These are phyloP conservation scores for Pyxicephalus adspersus DNA, from an alignment of 2,113 vertebrate species.

Conservation along the genomic window DNA sequence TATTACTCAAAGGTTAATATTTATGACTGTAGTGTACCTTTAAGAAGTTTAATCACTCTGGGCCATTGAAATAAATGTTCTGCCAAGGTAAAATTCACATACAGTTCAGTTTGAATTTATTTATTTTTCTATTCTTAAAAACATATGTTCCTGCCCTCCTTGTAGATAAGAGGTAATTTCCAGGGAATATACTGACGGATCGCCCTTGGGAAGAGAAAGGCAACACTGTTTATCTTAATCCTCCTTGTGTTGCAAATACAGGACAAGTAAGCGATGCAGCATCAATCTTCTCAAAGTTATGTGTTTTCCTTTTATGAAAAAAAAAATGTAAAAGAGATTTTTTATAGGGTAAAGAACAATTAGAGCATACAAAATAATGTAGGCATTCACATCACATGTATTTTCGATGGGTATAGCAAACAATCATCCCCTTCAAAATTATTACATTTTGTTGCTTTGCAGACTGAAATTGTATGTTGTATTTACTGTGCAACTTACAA, in stretches of 20 bases:
- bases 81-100: background rate
- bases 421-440: too few species aligned
- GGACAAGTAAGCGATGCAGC: slow-evolving; percentile 1
- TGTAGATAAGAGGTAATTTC: slow-evolving; percentile 48
- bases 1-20: too few species aligned
- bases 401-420: too few species aligned
- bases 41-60: background rate
- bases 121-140: slow-evolving; percentile 29
- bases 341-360: too few species aligned
- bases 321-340: too few species aligned
- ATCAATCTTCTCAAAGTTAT: slow-evolving; percentile 12
- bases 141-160: slow-evolving; percentile 43
- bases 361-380: too few species aligned
- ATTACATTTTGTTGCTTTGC: too few species aligned
- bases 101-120: slow-evolving; percentile 7
- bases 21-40: background rate
- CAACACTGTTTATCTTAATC: slow-evolving; percentile 44
- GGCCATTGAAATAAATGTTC: background rate
- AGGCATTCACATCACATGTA: too few species aligned
- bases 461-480: too few species aligned
- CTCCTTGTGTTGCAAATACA: slow-evolving; percentile 28
- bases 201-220: slow-evolving; percentile 36
- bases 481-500: too few species aligned
- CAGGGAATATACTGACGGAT: slow-evolving; percentile 27
- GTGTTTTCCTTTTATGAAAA: too few species aligned